Percentiles rank a stretch among this genome's conserved stretches.
Conservation (phyloP, 2,888 invertebrate genomes). For the Muschampia plurimacula region DNA sequence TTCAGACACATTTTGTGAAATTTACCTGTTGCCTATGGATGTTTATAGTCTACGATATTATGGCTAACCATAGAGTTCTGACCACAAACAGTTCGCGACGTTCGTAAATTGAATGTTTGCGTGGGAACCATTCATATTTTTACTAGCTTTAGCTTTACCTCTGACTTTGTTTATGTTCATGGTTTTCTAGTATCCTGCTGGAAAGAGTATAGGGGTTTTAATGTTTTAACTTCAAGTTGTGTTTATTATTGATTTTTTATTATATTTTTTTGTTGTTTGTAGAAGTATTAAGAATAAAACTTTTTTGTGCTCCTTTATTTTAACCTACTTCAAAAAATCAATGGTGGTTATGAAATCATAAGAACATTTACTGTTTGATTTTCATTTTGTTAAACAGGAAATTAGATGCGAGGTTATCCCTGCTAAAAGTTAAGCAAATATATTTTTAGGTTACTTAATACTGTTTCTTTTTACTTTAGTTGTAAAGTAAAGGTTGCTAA, state of each 20-base stretch:
- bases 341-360: too few relatives aligned
- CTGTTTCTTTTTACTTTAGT: too few relatives aligned
- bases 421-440: too few relatives aligned
- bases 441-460: too few relatives aligned
- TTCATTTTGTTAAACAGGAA: background rate
- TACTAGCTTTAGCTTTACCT: too few relatives aligned
- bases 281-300: too few relatives aligned
- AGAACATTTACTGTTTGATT: too few relatives aligned
- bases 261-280: too few relatives aligned
- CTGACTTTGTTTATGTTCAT: background rate
- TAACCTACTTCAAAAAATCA: too few relatives aligned
- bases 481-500: too few relatives aligned
- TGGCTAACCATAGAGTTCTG: conserved; percentile 32
- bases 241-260: too few relatives aligned
- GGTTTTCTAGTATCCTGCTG: background rate
- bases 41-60: conserved; percentile 32
- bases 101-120: conserved; percentile 21
- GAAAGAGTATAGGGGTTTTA: background rate
- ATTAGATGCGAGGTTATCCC: background rate
- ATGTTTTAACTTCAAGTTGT: background rate
- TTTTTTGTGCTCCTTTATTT: too few relatives aligned
- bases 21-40: conserved; percentile 17
- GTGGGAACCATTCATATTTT: conserved; percentile 21
- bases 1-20: conserved; percentile 22
- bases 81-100: conserved; percentile 11